Evolutionary conservation across 1,140 invertebrate species (phyloP).

Genomic region (Drosophila kepulauana): DNA sequence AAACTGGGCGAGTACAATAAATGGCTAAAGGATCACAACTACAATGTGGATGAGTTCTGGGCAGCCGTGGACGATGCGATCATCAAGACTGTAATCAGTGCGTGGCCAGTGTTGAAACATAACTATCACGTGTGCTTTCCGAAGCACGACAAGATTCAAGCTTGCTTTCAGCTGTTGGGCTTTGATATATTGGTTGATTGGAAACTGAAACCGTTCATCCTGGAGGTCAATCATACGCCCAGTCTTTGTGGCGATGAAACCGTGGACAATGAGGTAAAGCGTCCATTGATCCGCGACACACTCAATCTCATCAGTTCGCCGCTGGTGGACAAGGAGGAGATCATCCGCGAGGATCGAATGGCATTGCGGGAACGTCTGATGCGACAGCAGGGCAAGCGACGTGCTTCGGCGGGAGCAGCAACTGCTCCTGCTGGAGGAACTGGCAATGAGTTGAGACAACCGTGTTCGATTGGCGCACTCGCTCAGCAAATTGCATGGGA

Average conservation of each 20-base stretch:
- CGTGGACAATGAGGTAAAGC: slow-evolving; percentile 94
- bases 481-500: slow-evolving; percentile 91
- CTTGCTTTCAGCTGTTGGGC: slow-evolving; percentile 95
- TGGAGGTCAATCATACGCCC: slow-evolving; percentile 96
- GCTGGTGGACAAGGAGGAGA: slow-evolving; percentile 91
- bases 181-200: slow-evolving; percentile 95
- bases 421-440: neutral
- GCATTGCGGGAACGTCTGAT: slow-evolving; percentile 47
- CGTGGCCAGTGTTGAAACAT: slow-evolving; percentile 94
- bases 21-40: slow-evolving; percentile 89
- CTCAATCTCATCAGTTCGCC: slow-evolving; percentile 93
- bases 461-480: slow-evolving; percentile 82
- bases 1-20: slow-evolving; percentile 93
- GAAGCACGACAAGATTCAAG: slow-evolving; percentile 92
- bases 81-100: slow-evolving; percentile 94
- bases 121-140: slow-evolving; percentile 95
- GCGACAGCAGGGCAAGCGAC: slow-evolving; percentile 86
- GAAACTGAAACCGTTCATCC: slow-evolving; percentile 92
- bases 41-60: slow-evolving; percentile 92
- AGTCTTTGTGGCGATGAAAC: slow-evolving; percentile 94
- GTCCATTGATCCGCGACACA: slow-evolving; percentile 91
- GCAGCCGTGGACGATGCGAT: slow-evolving; percentile 94
- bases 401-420: neutral
- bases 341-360: slow-evolving; percentile 89
- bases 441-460: slow-evolving; percentile 14